Evolutionary conservation across 2,113 vertebrate genomes (phyloP), one percentile per base, ranked within the genome.

Genomic region (Hippocampus zosterae): DNA sequence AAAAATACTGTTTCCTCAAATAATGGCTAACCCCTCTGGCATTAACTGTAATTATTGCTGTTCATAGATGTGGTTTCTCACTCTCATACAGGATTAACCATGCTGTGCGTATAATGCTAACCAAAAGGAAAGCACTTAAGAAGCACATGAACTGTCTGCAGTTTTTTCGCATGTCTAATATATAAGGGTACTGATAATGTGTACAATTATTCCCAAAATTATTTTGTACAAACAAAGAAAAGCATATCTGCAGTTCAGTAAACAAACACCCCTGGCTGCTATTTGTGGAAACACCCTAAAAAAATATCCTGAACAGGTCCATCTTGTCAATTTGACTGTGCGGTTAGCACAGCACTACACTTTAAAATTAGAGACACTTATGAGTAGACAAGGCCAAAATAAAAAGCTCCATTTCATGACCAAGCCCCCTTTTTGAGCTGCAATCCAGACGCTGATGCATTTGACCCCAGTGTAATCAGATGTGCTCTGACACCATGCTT

Each of bases 281-380:
- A 55, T 55, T 55, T 55, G 52, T n/a, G 52, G 52, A 55, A 55
- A 55, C n/a, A 53, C 10, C 21, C 52, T 53, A 53, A 21, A 62
- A 3, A 40, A 40, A 41, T 27, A 37, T 62, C 18, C 57, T 19
- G 29, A 37, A 18, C 12, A 19, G 5, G 57, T 13, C 72, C 70
- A 50, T n/a, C 48, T 44, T 37, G 56, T 70, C 57, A 46, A 42
- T 46, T 19, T 52, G 64, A 69, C 60, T 70, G 46, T 46, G 48
- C 71, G 71, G 64, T 67, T 25, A 66, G 50, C 69, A 60, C 76
- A 72, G 57, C 69, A n/a, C 70, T 59, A 65, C 70, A 72, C 81
- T 77, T 68, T 76, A 74, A 65, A 66, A 81, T 70, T 33, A 71
- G 68, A 70, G 62, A 64, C 42, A 72, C 79, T 68, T 77, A 64